Evolutionary conservation across 2,888 invertebrate species (phyloP).

Genomic region (Aphodius granarius): DNA sequence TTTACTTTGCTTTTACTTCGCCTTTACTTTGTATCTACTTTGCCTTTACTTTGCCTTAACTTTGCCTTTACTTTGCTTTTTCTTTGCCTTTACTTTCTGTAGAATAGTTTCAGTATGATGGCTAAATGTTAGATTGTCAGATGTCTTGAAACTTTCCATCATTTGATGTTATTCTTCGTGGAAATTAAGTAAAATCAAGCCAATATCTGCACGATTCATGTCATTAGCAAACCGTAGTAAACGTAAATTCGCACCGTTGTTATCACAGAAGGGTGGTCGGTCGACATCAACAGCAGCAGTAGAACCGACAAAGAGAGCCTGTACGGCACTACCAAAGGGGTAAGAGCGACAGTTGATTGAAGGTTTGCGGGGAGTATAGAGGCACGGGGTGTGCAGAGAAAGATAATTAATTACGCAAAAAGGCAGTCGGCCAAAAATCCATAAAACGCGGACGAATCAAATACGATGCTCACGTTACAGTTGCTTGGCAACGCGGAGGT

Average conservation of each 20-base stretch:
- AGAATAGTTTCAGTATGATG: no score
- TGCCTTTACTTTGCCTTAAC: no score
- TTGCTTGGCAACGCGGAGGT: constrained; percentile 38
- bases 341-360: background rate
- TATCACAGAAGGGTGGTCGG: background rate
- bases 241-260: background rate
- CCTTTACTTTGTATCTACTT: no score
- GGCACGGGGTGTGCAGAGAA: constrained; percentile 18
- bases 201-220: background rate
- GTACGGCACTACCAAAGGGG: background rate
- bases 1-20: no score
- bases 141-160: no score
- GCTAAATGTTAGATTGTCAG: no score
- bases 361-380: background rate
- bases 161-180: no score
- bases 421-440: constrained; percentile 45
- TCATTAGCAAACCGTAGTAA: background rate
- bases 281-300: background rate
- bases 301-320: background rate
- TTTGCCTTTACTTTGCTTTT: no score
- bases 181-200: background rate
- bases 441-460: constrained; percentile 47
- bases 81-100: no score
- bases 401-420: constrained; percentile 39
- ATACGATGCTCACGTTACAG: constrained; percentile 38